phyloP scores from a whole-genome alignment of 2,888 invertebrate species.

The Eupithecia tripunctaria region DNA sequence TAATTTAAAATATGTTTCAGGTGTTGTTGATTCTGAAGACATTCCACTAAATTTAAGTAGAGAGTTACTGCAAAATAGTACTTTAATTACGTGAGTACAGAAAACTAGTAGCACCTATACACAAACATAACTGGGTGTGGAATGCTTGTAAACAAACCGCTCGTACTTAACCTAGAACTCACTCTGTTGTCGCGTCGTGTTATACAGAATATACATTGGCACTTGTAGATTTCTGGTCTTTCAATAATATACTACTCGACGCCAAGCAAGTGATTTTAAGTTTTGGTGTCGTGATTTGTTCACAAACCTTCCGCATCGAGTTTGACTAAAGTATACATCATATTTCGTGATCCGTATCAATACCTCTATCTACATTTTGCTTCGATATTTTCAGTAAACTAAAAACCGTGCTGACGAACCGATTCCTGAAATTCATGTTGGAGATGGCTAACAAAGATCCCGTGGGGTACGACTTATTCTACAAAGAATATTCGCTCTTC shows the following conservation, averaged over 20 bases:
- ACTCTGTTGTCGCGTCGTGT: too few relatives aligned
- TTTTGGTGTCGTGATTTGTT: too few relatives aligned
- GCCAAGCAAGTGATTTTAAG: too few relatives aligned
- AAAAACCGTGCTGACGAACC: constrained; percentile 91
- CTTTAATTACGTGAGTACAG: constrained; percentile 89
- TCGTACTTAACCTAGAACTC: too few relatives aligned
- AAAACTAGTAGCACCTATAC: background rate
- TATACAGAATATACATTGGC: too few relatives aligned
- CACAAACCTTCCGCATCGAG: too few relatives aligned
- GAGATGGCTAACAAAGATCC: constrained; percentile 94
- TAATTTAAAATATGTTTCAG: constrained; percentile 63
- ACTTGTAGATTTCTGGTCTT: too few relatives aligned
- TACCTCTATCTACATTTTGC: background rate
- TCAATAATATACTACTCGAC: too few relatives aligned
- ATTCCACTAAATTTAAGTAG: constrained; percentile 98
- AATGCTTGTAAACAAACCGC: too few relatives aligned
- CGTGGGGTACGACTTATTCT: constrained; percentile 92
- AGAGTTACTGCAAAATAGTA: constrained; percentile 97
- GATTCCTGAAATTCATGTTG: constrained; percentile 92
- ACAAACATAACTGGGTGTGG: too few relatives aligned
- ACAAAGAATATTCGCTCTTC: constrained; percentile 95
- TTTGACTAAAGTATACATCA: background rate
- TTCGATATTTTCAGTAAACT: constrained; percentile 86
- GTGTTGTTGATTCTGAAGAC: constrained; percentile 99
- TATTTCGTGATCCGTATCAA: background rate